Percentiles rank a stretch among this genome's conserved stretches.
Conservation (phyloP, 2,113 vertebrate genomes). For the Semnornis frantzii region DNA sequence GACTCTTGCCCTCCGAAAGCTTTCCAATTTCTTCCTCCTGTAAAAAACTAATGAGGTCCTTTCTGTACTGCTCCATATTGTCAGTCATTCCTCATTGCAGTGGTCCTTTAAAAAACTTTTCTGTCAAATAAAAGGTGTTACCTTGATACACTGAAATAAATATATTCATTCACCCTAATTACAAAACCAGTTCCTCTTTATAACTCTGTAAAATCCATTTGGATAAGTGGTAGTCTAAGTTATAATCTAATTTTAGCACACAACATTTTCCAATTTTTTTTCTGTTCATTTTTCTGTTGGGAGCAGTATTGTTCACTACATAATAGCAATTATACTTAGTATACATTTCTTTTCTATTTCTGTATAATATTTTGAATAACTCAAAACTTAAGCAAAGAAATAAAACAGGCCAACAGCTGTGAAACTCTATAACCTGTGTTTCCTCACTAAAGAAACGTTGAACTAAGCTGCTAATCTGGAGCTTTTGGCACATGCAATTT, state of each 20-base stretch:
- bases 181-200: neutral
- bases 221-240: slow-evolving; percentile 1
- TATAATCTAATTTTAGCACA: slow-evolving; percentile 22
- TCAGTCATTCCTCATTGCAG: slow-evolving; percentile 7
- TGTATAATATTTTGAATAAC: neutral
- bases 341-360: neutral
- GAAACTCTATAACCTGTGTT: neutral
- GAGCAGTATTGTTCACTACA: neutral
- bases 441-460: neutral
- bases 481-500: neutral
- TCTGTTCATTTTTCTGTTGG: neutral
- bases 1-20: slow-evolving; percentile 31
- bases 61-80: neutral
- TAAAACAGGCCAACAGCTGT: neutral
- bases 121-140: neutral
- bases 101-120: slow-evolving; percentile 22
- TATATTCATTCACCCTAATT: slow-evolving; percentile 42
- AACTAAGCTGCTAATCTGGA: neutral
- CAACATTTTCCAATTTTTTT: neutral
- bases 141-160: neutral
- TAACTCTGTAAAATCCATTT: slow-evolving; percentile 15
- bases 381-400: neutral
- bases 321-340: neutral
- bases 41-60: slow-evolving; percentile 32
- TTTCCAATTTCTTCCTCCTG: slow-evolving; percentile 1